These are phyloP conservation scores for Vultur gryphus DNA, from an alignment of 2,797 vertebrate species.

Conservation along the genomic window DNA sequence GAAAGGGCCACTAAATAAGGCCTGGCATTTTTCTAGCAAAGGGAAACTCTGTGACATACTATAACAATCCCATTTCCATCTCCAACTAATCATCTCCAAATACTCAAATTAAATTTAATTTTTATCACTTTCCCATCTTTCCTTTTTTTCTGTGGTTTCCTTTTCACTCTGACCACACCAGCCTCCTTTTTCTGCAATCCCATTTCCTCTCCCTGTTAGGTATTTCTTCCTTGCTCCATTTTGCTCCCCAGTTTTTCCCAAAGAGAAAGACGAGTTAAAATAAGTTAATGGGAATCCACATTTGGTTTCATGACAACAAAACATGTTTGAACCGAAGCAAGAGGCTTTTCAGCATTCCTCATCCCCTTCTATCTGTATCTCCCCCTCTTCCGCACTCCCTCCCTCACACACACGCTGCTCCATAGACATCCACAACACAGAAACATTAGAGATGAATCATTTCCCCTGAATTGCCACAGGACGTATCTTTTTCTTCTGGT, in stretches of 20 bases:
- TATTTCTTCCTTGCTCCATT: neutral
- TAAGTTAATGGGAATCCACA: neutral
- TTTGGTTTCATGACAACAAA: neutral
- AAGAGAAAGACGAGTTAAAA: neutral
- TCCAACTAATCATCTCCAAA: neutral
- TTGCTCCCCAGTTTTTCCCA: neutral
- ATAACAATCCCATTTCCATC: neutral
- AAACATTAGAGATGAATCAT: conserved; percentile 55
- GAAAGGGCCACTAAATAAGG: neutral
- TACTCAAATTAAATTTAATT: neutral
- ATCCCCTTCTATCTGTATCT: neutral
- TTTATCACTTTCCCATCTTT: neutral
- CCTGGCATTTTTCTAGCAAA: neutral
- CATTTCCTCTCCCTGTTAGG: neutral
- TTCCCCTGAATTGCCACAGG: conserved; percentile 32
- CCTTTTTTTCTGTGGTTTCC: neutral
- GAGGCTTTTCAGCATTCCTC: neutral
- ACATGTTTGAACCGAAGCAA: neutral
- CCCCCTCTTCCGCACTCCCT: neutral
- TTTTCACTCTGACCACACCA: neutral
- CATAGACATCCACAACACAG: neutral
- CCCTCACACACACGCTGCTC: neutral
- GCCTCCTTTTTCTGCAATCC: neutral
- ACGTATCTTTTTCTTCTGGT: conserved; percentile 61
- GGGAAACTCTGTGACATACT: neutral